Conservation (phyloP, 2,888 invertebrate species). For the Leptinotarsa juncta region DNA sequence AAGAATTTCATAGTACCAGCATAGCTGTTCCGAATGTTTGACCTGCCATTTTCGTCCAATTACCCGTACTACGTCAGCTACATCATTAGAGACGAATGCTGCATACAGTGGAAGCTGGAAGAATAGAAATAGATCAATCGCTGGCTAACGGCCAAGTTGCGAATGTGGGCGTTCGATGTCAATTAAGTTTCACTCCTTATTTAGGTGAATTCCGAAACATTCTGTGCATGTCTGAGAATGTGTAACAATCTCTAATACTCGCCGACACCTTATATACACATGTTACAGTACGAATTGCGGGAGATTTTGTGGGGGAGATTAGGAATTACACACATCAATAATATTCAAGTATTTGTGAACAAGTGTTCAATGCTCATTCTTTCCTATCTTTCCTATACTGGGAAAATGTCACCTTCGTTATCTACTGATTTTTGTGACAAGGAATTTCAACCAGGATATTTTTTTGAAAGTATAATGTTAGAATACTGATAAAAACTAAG, state of each 20-base stretch:
- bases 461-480: too few species aligned
- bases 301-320: constrained; percentile 14
- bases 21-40: not conserved
- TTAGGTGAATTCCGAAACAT: constrained; percentile 56
- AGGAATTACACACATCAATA: not conserved
- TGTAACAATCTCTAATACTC: constrained; percentile 49
- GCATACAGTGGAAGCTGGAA: constrained; percentile 37
- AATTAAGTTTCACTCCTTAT: constrained; percentile 61
- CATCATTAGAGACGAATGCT: constrained; percentile 20
- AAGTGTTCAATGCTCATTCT: too few species aligned
- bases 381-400: too few species aligned
- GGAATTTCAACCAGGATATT: too few species aligned
- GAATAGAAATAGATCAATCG: constrained; percentile 44
- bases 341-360: not conserved
- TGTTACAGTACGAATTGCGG: constrained; percentile 43
- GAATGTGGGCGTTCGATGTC: constrained; percentile 50
- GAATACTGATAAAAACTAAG: too few species aligned
- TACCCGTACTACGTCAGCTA: constrained; percentile 19
- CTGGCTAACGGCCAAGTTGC: constrained; percentile 43
- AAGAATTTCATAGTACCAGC: not conserved
- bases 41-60: not conserved
- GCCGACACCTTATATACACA: constrained; percentile 48
- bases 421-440: too few species aligned
- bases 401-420: too few species aligned
- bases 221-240: constrained; percentile 54